A percentile compares a stretch with the other conserved stretches of the same genome.
Conservation (phyloP, 37 sponge, comb jelly and placozoan species). For the Agelas oroides region DNA sequence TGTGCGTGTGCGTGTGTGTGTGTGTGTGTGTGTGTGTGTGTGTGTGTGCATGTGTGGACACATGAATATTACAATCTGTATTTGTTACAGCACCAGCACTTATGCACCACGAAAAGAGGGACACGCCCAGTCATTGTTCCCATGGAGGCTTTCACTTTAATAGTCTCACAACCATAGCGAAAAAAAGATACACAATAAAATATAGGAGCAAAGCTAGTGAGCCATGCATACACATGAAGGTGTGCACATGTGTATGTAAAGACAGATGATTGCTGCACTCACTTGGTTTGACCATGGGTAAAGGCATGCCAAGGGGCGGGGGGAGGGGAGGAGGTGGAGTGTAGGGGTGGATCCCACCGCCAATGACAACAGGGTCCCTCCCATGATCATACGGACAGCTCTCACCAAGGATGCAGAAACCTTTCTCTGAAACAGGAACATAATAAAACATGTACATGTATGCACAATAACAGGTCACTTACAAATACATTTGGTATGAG, state of each 20-base stretch:
- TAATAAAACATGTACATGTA: too few species aligned
- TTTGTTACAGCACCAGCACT: too few species aligned
- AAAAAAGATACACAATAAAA: too few species aligned
- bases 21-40: not conserved
- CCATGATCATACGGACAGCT: conserved; percentile 98
- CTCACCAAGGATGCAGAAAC: conserved; percentile 94
- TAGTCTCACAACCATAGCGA: too few species aligned
- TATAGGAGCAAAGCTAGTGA: too few species aligned
- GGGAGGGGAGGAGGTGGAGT: conserved; percentile 46
- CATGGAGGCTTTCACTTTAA: too few species aligned
- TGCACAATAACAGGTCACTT: too few species aligned
- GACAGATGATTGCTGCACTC: not conserved
- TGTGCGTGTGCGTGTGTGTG: not conserved
- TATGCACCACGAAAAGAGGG: too few species aligned
- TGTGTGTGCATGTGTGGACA: not conserved
- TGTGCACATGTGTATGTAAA: not conserved
- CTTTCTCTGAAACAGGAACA: conserved; percentile 76
- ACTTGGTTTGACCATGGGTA: conserved; percentile 12
- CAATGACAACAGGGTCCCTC: conserved; percentile 86
- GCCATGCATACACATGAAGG: not conserved
- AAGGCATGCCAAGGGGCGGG: conserved; percentile 26
- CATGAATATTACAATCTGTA: not conserved
- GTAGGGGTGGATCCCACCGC: conserved; percentile 36
- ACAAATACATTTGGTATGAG: too few species aligned
- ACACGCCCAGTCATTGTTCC: too few species aligned